Evolutionary conservation across 2,888 invertebrate genomes (phyloP), one percentile per base, ranked within the genome.

Genomic region (Hirtodrosophila confusa): DNA sequence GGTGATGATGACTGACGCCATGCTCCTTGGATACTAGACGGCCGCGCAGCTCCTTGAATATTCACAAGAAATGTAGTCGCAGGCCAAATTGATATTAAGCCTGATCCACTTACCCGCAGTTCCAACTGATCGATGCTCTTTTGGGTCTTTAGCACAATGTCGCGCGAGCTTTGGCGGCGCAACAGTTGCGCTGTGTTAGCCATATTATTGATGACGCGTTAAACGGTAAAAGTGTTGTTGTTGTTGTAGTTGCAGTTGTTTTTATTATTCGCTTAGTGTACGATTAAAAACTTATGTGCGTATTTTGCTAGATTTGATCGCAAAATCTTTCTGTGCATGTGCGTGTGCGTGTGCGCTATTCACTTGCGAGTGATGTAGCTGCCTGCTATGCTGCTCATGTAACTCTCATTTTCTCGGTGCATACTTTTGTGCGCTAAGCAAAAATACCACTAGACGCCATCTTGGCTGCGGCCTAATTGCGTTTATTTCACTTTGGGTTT

Each of bases 181-280:
- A 97, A 95, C 90, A 97, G 93, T 92, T 97, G 97, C 58, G 97
- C 97, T 80, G 97, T 96, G 91, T 97, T 97, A 89, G 97, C 97
- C 97, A 97, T 97, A 66, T 27, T 60, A 1, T 17, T 8, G 62
- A 27, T 36, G 33, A 45, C 37, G 49, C 27, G 54, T 51, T 54
- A 49, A 71, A 51, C 66, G 37, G 11, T 70, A 56, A 65, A 43
- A 57, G 39, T 56, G 39, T 44, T 37, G 50, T 36, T 57, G 35
- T 48, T 29, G 49, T 65, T 56, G 24, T 47, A 48, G 40, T 45
- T 50, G 6, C 60, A 8, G 35, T 45, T 47, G 11, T 43, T 54
- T 10, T 17, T 37, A 23, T 35, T 51, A 37, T 27, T 44, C 17
- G 11, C 8, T 49, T n/a, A 9, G 37, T 35, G 12, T 31, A 31